These are phyloP conservation scores for Alligator mississippiensis DNA, from an alignment of 2,113 vertebrate genomes.

Conservation along the genomic window DNA sequence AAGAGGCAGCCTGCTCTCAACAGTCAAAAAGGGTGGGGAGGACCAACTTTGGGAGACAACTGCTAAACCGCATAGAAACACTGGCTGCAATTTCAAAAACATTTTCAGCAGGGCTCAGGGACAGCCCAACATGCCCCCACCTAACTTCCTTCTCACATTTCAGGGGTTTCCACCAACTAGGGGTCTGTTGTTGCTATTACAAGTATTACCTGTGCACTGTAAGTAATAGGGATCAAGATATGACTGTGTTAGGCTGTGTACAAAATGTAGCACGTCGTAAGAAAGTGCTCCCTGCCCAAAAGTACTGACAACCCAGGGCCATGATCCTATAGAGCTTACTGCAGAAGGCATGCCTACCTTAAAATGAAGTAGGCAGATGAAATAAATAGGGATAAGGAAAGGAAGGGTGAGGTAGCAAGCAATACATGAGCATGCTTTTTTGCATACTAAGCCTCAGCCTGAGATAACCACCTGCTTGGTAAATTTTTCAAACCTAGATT, in stretches of 20 bases:
- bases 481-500: not conserved
- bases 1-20: not conserved
- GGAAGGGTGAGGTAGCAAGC: not conserved
- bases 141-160: not conserved
- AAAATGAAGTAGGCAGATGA: not conserved
- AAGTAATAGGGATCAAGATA: not conserved
- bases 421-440: not conserved
- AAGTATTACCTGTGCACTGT: not conserved
- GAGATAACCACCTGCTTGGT: not conserved
- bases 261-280: not conserved
- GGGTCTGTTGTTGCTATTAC: not conserved
- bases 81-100: fast-evolving
- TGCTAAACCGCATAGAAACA: fast-evolving
- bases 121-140: fast-evolving
- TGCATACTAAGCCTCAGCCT: not conserved
- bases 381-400: not conserved
- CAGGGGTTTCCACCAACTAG: fast-evolving
- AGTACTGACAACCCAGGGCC: not conserved
- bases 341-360: not conserved
- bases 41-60: not conserved
- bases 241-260: fast-evolving
- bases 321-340: too few species aligned
- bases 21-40: not conserved
- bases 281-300: not conserved
- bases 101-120: fast-evolving